Conservation (phyloP, 2,797 vertebrate species). For the Rachycentron canadum region DNA sequence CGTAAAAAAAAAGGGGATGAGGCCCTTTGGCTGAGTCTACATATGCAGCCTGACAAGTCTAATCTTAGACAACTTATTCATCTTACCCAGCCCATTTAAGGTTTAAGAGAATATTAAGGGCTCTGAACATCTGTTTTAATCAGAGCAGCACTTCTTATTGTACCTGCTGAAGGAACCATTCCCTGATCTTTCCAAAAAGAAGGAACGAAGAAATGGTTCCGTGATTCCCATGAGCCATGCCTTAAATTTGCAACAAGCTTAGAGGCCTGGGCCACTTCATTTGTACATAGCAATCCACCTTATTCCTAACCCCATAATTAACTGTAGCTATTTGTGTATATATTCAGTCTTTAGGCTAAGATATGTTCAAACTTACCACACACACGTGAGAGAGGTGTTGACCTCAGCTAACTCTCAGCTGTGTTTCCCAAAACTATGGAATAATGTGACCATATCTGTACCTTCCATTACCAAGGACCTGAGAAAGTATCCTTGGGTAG, state of each 20-base stretch:
- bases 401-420: background rate
- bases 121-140: constrained; percentile 51
- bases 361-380: background rate
- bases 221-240: background rate
- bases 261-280: background rate
- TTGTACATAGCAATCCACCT: background rate
- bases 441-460: background rate
- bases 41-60: constrained; percentile 58
- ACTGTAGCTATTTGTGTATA: background rate
- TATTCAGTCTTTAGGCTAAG: background rate
- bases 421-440: background rate
- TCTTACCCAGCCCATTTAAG: constrained; percentile 47
- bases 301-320: background rate
- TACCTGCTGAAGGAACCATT: constrained; percentile 10
- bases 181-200: background rate
- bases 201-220: background rate
- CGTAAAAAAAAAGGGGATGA: constrained; percentile 63
- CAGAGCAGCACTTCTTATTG: constrained; percentile 11
- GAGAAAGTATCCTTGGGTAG: background rate
- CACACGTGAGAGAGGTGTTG: background rate
- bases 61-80: constrained; percentile 59
- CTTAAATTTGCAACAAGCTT: background rate
- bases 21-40: constrained; percentile 55
- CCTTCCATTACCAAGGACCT: background rate
- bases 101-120: constrained; percentile 42